These are phyloP conservation scores for Stratiomys singularior DNA, from an alignment of 2,888 invertebrate species.

Conservation along the genomic window DNA sequence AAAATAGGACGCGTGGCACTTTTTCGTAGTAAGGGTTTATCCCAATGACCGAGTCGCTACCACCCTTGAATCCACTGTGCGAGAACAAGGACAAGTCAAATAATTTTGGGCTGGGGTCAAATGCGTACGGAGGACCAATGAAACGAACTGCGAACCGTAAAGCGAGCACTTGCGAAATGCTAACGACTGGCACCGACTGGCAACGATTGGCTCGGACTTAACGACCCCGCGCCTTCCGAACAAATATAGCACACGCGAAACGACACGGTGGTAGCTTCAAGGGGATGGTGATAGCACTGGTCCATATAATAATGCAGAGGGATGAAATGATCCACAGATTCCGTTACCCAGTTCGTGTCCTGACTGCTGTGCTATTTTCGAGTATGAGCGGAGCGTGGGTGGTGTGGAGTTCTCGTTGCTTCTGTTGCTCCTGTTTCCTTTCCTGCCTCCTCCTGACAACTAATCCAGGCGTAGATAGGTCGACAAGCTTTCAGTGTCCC, in stretches of 20 bases:
- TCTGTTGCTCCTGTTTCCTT: not conserved
- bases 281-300: conserved; percentile 18
- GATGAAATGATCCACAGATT: conserved; percentile 28
- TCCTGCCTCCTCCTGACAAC: conserved; percentile 12
- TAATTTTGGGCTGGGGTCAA: not conserved
- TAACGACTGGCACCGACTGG: not conserved
- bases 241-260: conserved; percentile 26
- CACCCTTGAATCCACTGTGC: conserved; percentile 35
- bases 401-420: not conserved
- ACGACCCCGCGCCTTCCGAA: conserved; percentile 12
- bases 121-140: not conserved
- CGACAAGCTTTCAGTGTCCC: conserved; percentile 22
- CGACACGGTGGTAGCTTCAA: conserved; percentile 3
- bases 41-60: conserved; percentile 41
- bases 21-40: conserved; percentile 13
- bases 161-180: conserved; percentile 9
- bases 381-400: not conserved
- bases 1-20: conserved; percentile 40
- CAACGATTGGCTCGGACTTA: not conserved
- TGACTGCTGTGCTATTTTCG: conserved; percentile 26
- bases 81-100: conserved; percentile 35
- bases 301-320: conserved; percentile 21
- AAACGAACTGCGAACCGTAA: not conserved
- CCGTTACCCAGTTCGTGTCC: conserved; percentile 3
- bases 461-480: conserved; percentile 33